Conservation (phyloP, 2,797 vertebrate species). For the Arnoldichthys spilopterus region DNA sequence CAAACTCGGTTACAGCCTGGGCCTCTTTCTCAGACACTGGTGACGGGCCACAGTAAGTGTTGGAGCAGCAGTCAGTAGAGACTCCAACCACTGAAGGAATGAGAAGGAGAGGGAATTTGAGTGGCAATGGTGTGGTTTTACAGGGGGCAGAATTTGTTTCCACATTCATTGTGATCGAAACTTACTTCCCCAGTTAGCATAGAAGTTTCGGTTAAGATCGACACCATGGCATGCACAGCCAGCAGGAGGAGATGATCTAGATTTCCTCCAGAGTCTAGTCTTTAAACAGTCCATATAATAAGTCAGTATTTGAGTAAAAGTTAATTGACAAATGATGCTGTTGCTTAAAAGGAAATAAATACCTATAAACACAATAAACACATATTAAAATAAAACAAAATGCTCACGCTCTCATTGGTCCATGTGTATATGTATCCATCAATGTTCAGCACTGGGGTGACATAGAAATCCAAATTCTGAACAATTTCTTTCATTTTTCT, state of each 20-base stretch:
- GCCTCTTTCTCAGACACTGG: slow-evolving; percentile 78
- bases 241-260: slow-evolving; percentile 61
- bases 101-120: neutral
- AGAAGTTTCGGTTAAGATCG: slow-evolving; percentile 82
- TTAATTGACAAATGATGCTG: neutral
- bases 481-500: slow-evolving; percentile 59
- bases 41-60: slow-evolving; percentile 71
- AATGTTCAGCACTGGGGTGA: slow-evolving; percentile 85
- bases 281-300: slow-evolving; percentile 43
- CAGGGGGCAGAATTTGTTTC: neutral
- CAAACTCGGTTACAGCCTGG: slow-evolving; percentile 68
- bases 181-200: slow-evolving; percentile 81
- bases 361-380: too few species aligned
- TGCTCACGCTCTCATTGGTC: slow-evolving; percentile 65
- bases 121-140: neutral
- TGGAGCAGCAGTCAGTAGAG: slow-evolving; percentile 70
- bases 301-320: neutral
- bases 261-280: slow-evolving; percentile 82
- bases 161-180: neutral
- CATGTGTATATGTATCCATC: slow-evolving; percentile 83
- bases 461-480: slow-evolving; percentile 77
- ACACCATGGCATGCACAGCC: slow-evolving; percentile 73
- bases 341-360: too few species aligned
- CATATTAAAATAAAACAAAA: too few species aligned
- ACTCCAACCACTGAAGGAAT: slow-evolving; percentile 68